Percentiles rank a stretch among this genome's conserved stretches.
These are phyloP conservation scores for Platyscapa corneri DNA, from an alignment of 1,140 invertebrate genomes.

Conservation along the genomic window DNA sequence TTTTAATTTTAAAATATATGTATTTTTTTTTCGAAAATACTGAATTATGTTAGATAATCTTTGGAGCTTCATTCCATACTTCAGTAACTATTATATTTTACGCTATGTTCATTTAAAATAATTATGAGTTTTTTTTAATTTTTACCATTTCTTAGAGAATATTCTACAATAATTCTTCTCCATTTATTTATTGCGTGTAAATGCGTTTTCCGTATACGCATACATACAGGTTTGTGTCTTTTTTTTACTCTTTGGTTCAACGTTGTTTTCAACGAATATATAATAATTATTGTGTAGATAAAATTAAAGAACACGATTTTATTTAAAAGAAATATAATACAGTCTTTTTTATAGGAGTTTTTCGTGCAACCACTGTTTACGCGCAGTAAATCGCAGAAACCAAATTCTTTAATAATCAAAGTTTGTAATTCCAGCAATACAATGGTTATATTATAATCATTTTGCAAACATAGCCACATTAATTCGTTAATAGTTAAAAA, in stretches of 20 bases:
- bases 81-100: slow-evolving; percentile 8
- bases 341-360: slow-evolving; percentile 42
- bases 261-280: slow-evolving; percentile 44
- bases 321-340: slow-evolving; percentile 32
- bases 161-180: not conserved
- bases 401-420: not conserved
- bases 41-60: slow-evolving; percentile 30
- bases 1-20: slow-evolving; percentile 22
- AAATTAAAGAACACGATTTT: slow-evolving; percentile 36
- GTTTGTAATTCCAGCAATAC: not conserved
- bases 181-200: slow-evolving; percentile 8
- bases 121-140: not conserved
- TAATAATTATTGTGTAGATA: slow-evolving; percentile 31
- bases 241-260: slow-evolving; percentile 47
- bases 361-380: not conserved
- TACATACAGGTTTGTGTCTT: slow-evolving; percentile 34
- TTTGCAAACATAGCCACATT: not conserved
- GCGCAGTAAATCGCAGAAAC: not conserved
- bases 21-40: slow-evolving; percentile 11
- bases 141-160: not conserved
- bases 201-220: slow-evolving; percentile 1
- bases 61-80: slow-evolving; percentile 6
- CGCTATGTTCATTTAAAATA: not conserved
- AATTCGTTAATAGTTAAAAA: not conserved
- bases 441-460: not conserved